Base-by-base conservation (phyloP, 2,113 vertebrate species). In the Eretmochelys imbricata region DNA sequence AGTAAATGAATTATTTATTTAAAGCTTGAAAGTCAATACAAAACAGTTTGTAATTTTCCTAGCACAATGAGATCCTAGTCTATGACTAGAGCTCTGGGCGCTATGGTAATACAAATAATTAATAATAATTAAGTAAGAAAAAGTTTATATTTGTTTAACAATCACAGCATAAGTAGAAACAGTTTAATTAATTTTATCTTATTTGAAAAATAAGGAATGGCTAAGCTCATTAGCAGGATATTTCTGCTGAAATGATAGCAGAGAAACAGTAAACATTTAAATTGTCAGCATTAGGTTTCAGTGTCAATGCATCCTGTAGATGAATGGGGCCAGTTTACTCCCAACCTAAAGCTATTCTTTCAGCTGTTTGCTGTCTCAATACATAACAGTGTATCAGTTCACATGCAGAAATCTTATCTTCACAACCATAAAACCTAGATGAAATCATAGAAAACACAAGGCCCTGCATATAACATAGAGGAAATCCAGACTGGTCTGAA, bases 271-370 rank as follows among this genome's bases (percentile, higher is more conserved):
- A 49, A 75, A 82, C 16, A 20, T 42, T 51, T 54, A 89, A 85
- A 85, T 49, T 2, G 6, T 51, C 80, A 46, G 24, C 75, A 24
- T 31, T n/a, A 20, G 31, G 25, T 24, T 55, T 75, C 53, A n/a
- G 6, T 11, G 35, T 6, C 50, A 20, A 90, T 91, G 6, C 53
- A 54, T 8, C 27, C 46, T 25, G 69, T 25, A 79, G 3, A 83
- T 48, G 85, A 85, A 69, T 3, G 25, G 5, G 31, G 2, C 42
- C 1, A 1, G 1, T 53, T 87, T 25, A 75, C 79, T 89, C 85
- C 75, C 84, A 91, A 2, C 81, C 75, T 88, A n/a, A 90, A 94
- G 49, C 79, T 85, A 84, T 50, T 75, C 35, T 76, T 96, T 91
- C 50, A 12, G 20, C 20, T 38, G 20, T 38, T 38, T 22, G 8